These are phyloP conservation scores for Sylvia atricapilla DNA, from an alignment of 2,113 vertebrate genomes.

Conservation along the genomic window DNA sequence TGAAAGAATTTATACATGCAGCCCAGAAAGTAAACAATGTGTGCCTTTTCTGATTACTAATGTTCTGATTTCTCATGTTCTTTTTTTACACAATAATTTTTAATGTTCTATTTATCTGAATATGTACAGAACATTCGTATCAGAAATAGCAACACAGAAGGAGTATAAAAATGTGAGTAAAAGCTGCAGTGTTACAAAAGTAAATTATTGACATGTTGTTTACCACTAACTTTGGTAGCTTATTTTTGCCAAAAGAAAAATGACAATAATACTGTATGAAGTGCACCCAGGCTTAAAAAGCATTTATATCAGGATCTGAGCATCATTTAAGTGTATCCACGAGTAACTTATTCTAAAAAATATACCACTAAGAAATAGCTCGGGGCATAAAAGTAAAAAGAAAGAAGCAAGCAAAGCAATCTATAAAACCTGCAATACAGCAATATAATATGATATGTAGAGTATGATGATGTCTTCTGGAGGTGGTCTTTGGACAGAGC, in stretches of 20 bases:
- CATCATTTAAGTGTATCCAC: neutral
- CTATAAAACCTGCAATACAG: neutral
- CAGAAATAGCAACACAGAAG: neutral
- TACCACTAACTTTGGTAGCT: neutral
- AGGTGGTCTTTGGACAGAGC: accelerated
- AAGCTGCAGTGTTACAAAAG: neutral
- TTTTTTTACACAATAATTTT: neutral
- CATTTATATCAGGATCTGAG: neutral
- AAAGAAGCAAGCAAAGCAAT: accelerated
- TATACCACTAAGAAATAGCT: neutral
- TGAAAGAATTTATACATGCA: neutral
- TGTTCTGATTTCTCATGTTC: neutral
- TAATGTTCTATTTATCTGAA: neutral
- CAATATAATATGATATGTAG: neutral
- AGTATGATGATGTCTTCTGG: neutral
- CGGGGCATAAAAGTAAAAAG: neutral
- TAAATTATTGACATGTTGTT: neutral
- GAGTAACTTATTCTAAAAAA: neutral
- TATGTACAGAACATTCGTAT: neutral
- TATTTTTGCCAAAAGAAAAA: neutral
- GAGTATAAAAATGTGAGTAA: neutral
- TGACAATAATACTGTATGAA: neutral
- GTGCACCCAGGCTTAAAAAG: neutral
- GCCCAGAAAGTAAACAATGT: neutral
- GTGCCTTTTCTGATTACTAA: neutral